Evolutionary conservation across 2,113 vertebrate species (phyloP).

Genomic region (Oplegnathus fasciatus): DNA sequence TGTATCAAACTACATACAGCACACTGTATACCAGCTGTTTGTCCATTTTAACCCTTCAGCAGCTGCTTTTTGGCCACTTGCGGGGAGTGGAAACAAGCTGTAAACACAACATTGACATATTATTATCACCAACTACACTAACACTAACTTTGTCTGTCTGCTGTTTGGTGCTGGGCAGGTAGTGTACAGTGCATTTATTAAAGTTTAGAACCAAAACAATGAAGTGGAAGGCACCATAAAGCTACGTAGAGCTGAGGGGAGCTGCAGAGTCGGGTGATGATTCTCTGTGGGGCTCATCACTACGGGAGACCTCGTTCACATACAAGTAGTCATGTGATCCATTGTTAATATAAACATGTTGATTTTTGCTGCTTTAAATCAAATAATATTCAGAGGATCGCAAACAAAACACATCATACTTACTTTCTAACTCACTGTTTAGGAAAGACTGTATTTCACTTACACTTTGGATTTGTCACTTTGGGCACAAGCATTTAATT

Average conservation of each 20-base stretch:
- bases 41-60: neutral
- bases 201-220: conserved; percentile 1
- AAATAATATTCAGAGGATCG: neutral
- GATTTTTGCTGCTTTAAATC: neutral
- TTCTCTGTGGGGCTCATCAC: conserved; percentile 17
- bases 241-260: no score
- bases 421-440: neutral
- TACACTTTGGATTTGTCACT: neutral
- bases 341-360: neutral
- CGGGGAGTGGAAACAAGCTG: neutral
- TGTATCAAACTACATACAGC: neutral
- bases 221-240: neutral
- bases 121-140: neutral
- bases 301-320: neutral
- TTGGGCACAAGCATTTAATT: neutral
- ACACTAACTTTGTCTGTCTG: neutral
- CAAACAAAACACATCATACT: neutral
- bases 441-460: neutral
- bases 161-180: neutral
- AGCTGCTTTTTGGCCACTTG: neutral
- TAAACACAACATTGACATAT: neutral
- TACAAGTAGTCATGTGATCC: neutral
- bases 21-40: neutral
- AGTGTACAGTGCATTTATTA: neutral
- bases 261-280: neutral